These are phyloP conservation scores for Phrynocephalus guinanensis DNA, from an alignment of 2,797 vertebrate species.

Conservation along the genomic window DNA sequence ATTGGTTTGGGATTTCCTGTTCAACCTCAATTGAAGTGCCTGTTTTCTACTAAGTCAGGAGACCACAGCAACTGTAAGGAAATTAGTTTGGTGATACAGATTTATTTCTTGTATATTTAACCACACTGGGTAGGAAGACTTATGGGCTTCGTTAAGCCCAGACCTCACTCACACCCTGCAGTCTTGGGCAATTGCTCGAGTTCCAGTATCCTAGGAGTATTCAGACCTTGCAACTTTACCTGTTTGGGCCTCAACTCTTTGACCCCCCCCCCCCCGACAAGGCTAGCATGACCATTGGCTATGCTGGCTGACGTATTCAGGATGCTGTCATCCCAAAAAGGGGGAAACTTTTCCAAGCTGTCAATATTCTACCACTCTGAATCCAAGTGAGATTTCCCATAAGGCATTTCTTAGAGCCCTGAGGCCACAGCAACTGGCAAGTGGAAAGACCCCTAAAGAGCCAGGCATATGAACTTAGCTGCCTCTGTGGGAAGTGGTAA, in stretches of 20 bases:
- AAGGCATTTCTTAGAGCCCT: too few relatives aligned
- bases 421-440: too few relatives aligned
- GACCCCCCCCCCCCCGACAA: fast-evolving
- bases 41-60: not conserved
- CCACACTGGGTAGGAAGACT: too few relatives aligned
- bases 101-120: not conserved
- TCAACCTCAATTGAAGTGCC: not conserved
- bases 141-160: too few relatives aligned
- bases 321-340: not conserved
- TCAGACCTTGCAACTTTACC: not conserved
- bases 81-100: too few relatives aligned
- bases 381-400: not conserved
- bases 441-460: too few relatives aligned
- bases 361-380: not conserved
- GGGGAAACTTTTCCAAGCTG: too few relatives aligned
- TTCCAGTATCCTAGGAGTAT: too few relatives aligned
- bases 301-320: not conserved
- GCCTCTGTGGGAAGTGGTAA: too few relatives aligned
- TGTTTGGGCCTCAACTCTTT: not conserved
- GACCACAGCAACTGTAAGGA: not conserved
- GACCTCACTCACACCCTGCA: too few relatives aligned
- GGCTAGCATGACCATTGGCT: not conserved
- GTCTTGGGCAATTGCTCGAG: too few relatives aligned
- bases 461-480: too few relatives aligned
- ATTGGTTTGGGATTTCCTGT: not conserved